phyloP scores from a whole-genome alignment of 2,888 invertebrate species.

The Caenorhabditis doughertyi region DNA sequence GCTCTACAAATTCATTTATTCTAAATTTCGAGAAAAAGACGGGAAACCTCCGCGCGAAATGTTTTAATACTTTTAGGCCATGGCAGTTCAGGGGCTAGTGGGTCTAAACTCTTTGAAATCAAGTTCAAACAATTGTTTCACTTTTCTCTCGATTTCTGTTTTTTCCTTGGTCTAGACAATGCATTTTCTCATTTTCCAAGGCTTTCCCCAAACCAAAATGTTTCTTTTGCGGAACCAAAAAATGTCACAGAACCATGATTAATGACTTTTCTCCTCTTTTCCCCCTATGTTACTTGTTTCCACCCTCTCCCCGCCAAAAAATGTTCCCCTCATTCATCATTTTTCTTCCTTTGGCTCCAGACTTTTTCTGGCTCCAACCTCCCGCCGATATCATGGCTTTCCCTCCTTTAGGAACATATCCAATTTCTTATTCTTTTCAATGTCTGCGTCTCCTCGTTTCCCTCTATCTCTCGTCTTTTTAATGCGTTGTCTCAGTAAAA shows the following conservation, averaged over 20 bases:
- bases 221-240: no score
- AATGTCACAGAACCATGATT: conserved; percentile 18
- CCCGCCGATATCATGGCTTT: conserved; percentile 21
- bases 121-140: no score
- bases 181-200: no score
- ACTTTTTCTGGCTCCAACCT: neutral
- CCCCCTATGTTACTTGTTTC: neutral
- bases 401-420: conserved; percentile 29
- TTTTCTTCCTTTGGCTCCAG: conserved; percentile 13
- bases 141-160: no score
- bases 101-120: no score
- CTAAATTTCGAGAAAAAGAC: no score
- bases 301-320: neutral
- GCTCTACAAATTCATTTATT: no score
- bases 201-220: no score
- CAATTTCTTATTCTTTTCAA: conserved; percentile 21
- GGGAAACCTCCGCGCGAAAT: no score
- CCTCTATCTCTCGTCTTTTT: conserved; percentile 1
- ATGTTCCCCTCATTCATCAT: conserved; percentile 24
- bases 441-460: conserved; percentile 8
- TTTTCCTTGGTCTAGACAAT: no score
- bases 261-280: conserved; percentile 6
- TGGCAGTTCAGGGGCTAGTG: no score
- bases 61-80: no score
- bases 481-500: conserved; percentile 15